Percentiles rank a stretch among this genome's conserved stretches.
Evolutionary conservation across 2,113 vertebrate species (phyloP).

Genomic region (Argyrosomus japonicus): DNA sequence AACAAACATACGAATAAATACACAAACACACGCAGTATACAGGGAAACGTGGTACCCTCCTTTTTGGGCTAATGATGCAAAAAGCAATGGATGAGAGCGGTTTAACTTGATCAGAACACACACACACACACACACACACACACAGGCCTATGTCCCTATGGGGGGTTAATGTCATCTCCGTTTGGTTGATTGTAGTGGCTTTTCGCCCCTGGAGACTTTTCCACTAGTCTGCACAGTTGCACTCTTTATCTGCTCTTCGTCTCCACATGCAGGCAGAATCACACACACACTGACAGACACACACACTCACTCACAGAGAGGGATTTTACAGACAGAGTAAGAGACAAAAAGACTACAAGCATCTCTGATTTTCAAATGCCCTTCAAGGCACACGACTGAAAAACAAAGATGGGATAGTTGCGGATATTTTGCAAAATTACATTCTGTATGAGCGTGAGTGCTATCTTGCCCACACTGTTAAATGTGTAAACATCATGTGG

Average conservation of each 20-base stretch:
- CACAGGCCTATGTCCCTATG: slow-evolving; percentile 38
- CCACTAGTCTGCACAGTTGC: slow-evolving; percentile 53
- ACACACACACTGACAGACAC: slow-evolving; percentile 9
- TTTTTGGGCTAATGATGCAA: slow-evolving; percentile 67
- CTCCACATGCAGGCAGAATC: slow-evolving; percentile 39
- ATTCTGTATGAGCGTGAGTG: not conserved
- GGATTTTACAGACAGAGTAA: not conserved
- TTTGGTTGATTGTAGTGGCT: slow-evolving; percentile 71
- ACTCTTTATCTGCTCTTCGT: slow-evolving; percentile 56
- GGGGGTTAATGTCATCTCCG: slow-evolving; percentile 76
- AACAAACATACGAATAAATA: not conserved
- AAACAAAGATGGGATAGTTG: not conserved
- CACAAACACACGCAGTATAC: not conserved
- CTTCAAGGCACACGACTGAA: not conserved
- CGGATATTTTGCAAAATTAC: not conserved
- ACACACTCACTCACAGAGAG: not conserved
- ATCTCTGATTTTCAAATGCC: not conserved
- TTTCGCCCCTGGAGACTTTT: slow-evolving; percentile 71
- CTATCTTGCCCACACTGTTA: not conserved
- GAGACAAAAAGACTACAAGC: not conserved
- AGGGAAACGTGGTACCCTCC: not conserved
- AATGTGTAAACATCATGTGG: not conserved
- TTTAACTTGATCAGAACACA: slow-evolving; percentile 53
- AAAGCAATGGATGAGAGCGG: slow-evolving; percentile 40
- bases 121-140: slow-evolving; percentile 28